Base-by-base conservation (phyloP, 2,888 invertebrate genomes). In the Volucella inanis region DNA sequence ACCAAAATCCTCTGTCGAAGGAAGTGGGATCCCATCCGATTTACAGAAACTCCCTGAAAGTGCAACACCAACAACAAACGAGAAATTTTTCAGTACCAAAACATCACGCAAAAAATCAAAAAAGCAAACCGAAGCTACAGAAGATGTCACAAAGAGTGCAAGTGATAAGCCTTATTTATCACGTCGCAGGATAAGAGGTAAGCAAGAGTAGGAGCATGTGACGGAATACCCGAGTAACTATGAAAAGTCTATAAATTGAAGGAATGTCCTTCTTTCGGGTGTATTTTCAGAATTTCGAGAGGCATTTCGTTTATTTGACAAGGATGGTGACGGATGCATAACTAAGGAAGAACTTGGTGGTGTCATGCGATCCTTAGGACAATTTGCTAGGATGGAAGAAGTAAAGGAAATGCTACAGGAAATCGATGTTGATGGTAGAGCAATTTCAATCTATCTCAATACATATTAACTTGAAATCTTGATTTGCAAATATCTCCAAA, bases 381-480 rank as follows among this genome's bases (percentile, higher is more conserved):
- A 97, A 92, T 97, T 97, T 91, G 97, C 97, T 0, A 93, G 97
- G 54, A 96, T 96, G 38, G 97, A 97, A 91, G 97, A 97, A 90
- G 91, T 97, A 82, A 95, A 96, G 88, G 96, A 96, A 89, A 97
- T 97, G 97, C 92, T 97, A 65, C 95, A 96, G 88, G 97, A 97
- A 91, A 96, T 96, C 57, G 96, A 96, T 90, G 95, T 95, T 70
- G 96, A 96, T 89, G 96, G 96, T 95, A 75, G 70, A 59, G 52
- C 18, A 18, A 31, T 70, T 72, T 12, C 41, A 43, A 6, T 70
- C 39, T 38, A 50, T 65, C 41, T 45, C 31, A 52, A 3, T n/a
- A 22, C 3, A 45, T 38, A 43, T 39, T 38, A 41, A 52, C 38
- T 57, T 62, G 4, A n/a, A 65, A 43, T 70, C 59, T 15, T 64